Conservation (phyloP, 2,888 invertebrate species). For the Orthosia gothica region DNA sequence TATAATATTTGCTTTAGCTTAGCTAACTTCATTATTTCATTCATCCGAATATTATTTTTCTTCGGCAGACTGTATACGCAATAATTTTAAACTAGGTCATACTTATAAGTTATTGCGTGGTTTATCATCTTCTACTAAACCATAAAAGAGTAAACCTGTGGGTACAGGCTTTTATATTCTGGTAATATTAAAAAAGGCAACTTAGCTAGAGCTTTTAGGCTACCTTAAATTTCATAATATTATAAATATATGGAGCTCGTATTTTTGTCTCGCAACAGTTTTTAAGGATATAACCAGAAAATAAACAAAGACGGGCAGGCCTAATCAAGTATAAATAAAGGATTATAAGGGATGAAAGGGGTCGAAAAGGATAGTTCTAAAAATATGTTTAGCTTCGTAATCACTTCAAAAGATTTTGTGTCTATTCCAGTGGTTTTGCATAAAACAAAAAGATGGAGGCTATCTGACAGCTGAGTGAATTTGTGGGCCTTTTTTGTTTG, state of each 20-base stretch:
- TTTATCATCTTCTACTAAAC: conserved; percentile 2
- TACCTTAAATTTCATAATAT: conserved; percentile 21
- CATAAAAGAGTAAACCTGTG: conserved; percentile 17
- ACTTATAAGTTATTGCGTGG: neutral
- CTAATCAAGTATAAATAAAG: conserved; percentile 62
- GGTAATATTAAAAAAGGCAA: conserved; percentile 28
- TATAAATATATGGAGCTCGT: conserved; percentile 19
- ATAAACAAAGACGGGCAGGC: conserved; percentile 40
- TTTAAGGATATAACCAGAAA: conserved; percentile 30
- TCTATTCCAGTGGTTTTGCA: conserved; percentile 45
- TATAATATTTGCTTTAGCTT: neutral
- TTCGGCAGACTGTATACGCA: neutral
- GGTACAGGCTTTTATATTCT: conserved; percentile 16
- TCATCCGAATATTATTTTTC: neutral
- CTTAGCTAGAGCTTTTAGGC: conserved; percentile 6
- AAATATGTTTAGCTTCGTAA: conserved; percentile 53
- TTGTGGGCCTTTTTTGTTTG: conserved; percentile 10
- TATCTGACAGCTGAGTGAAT: conserved; percentile 37
- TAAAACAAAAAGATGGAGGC: conserved; percentile 31
- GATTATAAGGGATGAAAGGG: conserved; percentile 60
- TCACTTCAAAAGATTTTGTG: conserved; percentile 53
- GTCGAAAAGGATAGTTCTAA: conserved; percentile 57
- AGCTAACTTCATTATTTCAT: neutral
- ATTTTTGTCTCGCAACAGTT: conserved; percentile 27
- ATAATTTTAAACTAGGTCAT: neutral